These are phyloP conservation scores for Atrina japonica DNA, from an alignment of 2,888 invertebrate species.

Conservation along the genomic window DNA sequence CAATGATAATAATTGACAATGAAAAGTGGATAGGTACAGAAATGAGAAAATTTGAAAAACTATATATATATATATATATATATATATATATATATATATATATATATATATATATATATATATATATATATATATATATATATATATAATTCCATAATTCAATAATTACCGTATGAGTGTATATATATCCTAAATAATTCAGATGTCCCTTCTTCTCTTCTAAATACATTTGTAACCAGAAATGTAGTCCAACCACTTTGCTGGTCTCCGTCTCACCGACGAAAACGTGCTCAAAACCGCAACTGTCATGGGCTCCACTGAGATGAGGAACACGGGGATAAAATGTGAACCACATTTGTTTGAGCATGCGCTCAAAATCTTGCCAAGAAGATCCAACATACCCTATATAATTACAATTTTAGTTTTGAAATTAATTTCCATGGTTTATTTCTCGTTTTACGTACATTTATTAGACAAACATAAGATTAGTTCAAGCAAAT, in stretches of 20 bases:
- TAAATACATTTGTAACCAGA: constrained; percentile 92
- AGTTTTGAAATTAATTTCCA: too few species aligned
- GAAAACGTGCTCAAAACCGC: constrained; percentile 96
- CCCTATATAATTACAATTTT: constrained; percentile 9
- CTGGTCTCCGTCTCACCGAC: constrained; percentile 91
- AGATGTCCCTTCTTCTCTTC: constrained; percentile 84
- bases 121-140: too few species aligned
- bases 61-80: too few species aligned
- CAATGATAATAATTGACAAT: too few species aligned
- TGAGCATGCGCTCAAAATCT: constrained; percentile 22
- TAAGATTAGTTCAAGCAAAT: too few species aligned
- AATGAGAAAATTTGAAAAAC: too few species aligned
- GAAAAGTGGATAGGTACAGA: too few species aligned
- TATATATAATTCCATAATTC: too few species aligned
- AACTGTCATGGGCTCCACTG: constrained; percentile 88
- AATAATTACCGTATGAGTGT: constrained; percentile 52
- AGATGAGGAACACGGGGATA: constrained; percentile 84
- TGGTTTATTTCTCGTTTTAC: too few species aligned
- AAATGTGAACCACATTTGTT: constrained; percentile 84
- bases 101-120: too few species aligned
- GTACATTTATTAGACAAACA: too few species aligned
- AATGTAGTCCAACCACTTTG: constrained; percentile 90
- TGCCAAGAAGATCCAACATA: constrained; percentile 24
- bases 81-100: too few species aligned
- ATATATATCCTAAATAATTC: constrained; percentile 68